Evolutionary conservation across 2,888 invertebrate genomes (phyloP).

Genomic region (Pomacea canaliculata): DNA sequence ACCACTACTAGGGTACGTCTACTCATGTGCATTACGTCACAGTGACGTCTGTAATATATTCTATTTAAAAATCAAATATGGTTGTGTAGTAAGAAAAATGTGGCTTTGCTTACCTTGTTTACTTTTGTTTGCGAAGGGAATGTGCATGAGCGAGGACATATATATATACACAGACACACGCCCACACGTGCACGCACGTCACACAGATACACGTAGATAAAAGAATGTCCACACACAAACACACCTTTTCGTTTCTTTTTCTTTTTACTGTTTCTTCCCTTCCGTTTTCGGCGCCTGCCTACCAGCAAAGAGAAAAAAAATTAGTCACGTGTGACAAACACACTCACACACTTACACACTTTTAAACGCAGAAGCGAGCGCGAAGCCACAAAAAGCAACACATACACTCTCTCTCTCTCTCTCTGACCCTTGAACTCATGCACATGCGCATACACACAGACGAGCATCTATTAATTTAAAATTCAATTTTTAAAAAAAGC

Average conservation of each 20-base stretch:
- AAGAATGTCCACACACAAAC: neutral
- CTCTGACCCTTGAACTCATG: neutral
- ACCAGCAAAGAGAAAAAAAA: neutral
- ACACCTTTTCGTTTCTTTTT: constrained; percentile 24
- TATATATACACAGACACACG: constrained; percentile 3
- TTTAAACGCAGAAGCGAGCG: neutral
- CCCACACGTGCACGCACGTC: neutral
- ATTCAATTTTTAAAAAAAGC: too few relatives aligned
- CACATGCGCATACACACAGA: neutral
- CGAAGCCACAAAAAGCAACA: neutral
- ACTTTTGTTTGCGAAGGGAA: too few relatives aligned
- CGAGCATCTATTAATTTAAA: too few relatives aligned
- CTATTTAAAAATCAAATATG: constrained; percentile 26
- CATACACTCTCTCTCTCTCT: constrained; percentile 15
- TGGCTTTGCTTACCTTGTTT: too few relatives aligned
- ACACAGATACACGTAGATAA: neutral
- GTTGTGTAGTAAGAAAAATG: too few relatives aligned
- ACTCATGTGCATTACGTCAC: constrained; percentile 19
- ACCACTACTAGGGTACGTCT: constrained; percentile 2
- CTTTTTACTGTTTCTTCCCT: constrained; percentile 22
- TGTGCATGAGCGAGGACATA: neutral
- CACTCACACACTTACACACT: neutral
- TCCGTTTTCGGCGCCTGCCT: constrained; percentile 24
- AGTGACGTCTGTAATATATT: constrained; percentile 27
- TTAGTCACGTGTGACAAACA: too few relatives aligned